Percentiles rank a stretch among this genome's conserved stretches.
These are phyloP conservation scores for Mareca strepera DNA, from an alignment of 2,797 vertebrate species.

Conservation along the genomic window DNA sequence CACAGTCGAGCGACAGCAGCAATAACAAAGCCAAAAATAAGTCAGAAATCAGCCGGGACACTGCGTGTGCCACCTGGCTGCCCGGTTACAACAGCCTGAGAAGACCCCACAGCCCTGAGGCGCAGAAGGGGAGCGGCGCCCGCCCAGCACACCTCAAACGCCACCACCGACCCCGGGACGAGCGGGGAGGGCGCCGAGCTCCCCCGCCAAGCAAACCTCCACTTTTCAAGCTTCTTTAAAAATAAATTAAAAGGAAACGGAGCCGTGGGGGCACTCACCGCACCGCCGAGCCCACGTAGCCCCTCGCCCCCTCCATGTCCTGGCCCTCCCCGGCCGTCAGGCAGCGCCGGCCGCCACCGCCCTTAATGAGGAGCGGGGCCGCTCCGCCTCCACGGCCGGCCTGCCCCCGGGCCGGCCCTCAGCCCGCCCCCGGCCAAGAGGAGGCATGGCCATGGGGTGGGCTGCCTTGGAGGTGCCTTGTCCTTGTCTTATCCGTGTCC, in stretches of 20 bases:
- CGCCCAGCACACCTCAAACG: background rate
- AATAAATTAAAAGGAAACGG: no score
- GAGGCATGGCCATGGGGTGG: no score
- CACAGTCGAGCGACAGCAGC: background rate
- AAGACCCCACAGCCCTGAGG: accelerated
- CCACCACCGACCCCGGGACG: accelerated
- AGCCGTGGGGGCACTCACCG: conserved; percentile 55
- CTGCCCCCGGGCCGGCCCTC: background rate
- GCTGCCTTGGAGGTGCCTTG: no score
- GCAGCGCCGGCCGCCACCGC: background rate
- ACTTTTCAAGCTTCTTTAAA: no score
- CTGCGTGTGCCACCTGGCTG: accelerated
- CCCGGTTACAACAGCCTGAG: accelerated
- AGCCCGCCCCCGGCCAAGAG: background rate
- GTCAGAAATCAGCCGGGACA: background rate
- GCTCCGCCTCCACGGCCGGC: background rate
- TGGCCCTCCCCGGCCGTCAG: accelerated
- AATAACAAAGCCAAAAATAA: background rate
- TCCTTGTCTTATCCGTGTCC: no score
- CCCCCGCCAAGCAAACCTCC: no score
- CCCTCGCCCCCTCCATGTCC: conserved; percentile 57
- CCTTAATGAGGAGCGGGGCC: background rate
- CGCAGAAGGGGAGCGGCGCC: accelerated
- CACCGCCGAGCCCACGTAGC: conserved; percentile 54
- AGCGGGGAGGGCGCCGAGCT: no score